Evolutionary conservation across 2,888 invertebrate genomes (phyloP).

Genomic region (Brachyptera putata): DNA sequence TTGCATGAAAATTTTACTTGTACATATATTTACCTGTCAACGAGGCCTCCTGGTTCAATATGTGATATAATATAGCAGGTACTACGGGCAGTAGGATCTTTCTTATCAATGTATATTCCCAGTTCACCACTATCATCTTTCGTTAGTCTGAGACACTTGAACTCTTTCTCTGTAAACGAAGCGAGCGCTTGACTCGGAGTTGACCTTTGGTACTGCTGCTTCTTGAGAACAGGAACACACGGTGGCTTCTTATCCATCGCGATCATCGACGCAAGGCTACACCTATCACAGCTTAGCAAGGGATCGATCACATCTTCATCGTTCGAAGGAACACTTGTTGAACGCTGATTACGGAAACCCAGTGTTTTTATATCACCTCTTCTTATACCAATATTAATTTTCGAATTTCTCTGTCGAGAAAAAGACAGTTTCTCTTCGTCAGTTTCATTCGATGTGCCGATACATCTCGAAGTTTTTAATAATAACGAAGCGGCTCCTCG

Average conservation of each 20-base stretch:
- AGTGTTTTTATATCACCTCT: constrained; percentile 24
- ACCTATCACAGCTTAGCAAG: constrained; percentile 5
- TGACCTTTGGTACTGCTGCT: constrained; percentile 5
- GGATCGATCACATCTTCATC: not conserved
- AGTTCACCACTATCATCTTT: constrained; percentile 39
- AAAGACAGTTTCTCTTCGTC: constrained; percentile 34
- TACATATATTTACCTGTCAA: constrained; percentile 38
- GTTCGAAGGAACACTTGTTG: not conserved
- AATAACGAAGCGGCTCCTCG: too few relatives aligned
- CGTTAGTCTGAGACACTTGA: constrained; percentile 38
- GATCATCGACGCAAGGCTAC: not conserved
- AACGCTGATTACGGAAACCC: constrained; percentile 5
- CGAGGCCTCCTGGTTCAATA: constrained; percentile 49
- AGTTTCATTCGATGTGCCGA: constrained; percentile 24
- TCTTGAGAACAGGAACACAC: not conserved
- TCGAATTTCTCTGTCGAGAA: constrained; percentile 30
- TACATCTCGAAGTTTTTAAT: too few relatives aligned
- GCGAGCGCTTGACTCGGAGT: constrained; percentile 9
- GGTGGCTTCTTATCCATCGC: constrained; percentile 2
- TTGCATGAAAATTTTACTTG: too few relatives aligned
- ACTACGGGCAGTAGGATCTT: constrained; percentile 35
- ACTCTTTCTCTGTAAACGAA: constrained; percentile 36
- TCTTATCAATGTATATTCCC: constrained; percentile 40
- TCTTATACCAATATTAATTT: constrained; percentile 26
- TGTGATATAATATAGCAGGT: constrained; percentile 47